phyloP scores from a whole-genome alignment of 2,113 vertebrate genomes.

The Bubo blakistoni region DNA sequence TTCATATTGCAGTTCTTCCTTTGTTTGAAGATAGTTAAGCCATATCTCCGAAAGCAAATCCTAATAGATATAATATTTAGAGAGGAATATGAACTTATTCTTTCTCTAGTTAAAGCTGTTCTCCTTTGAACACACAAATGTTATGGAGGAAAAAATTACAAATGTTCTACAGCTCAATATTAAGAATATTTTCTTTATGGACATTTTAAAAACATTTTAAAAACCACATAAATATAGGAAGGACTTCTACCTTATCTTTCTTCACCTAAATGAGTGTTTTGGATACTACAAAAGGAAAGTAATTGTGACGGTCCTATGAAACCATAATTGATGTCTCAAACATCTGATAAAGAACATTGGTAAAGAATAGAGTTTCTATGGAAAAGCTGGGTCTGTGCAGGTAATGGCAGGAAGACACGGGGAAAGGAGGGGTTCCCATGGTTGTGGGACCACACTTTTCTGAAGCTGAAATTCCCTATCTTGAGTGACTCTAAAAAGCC shows the following conservation, averaged over 20 bases:
- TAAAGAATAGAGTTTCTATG: too few relatives aligned
- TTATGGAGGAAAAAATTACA: neutral
- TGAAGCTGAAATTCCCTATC: too few relatives aligned
- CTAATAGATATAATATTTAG: neutral
- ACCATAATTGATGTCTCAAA: too few relatives aligned
- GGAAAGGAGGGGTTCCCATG: too few relatives aligned
- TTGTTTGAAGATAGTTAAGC: neutral
- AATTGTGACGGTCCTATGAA: neutral
- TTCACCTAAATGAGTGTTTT: neutral
- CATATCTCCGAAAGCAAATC: neutral
- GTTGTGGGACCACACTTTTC: too few relatives aligned
- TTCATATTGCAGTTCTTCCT: neutral
- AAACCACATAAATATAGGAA: neutral
- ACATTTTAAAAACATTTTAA: neutral
- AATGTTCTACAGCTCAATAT: neutral
- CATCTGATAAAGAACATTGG: too few relatives aligned
- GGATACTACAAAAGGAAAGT: neutral
- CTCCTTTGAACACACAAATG: neutral
- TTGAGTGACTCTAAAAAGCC: too few relatives aligned
- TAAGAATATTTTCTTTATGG: neutral
- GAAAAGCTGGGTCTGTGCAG: too few relatives aligned
- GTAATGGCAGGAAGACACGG: too few relatives aligned
- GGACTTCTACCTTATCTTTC: neutral
- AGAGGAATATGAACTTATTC: neutral
- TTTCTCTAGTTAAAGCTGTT: neutral